Evolutionary conservation across 2,888 invertebrate genomes (phyloP).

Genomic region (Machimus rusticus): DNA sequence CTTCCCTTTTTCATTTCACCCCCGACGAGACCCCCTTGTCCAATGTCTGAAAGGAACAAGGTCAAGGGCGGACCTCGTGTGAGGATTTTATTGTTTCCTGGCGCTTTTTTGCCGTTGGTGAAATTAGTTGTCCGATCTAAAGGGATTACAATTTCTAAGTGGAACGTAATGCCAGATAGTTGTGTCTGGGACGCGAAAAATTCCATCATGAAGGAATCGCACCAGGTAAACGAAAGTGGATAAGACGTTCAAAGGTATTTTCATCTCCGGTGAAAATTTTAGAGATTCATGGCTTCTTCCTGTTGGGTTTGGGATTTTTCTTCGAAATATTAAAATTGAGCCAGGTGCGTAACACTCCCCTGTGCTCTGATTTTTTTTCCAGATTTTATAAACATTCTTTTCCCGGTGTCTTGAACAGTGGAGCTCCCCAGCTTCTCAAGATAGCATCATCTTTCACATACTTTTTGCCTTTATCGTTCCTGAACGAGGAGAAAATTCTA

Average conservation of each 20-base stretch:
- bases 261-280: neutral
- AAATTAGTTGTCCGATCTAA: neutral
- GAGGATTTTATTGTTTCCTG: neutral
- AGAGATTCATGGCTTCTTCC: neutral
- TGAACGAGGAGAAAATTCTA: neutral
- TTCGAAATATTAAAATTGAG: neutral
- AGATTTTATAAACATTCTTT: neutral
- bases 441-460: neutral
- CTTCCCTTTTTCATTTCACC: neutral
- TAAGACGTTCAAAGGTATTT: neutral
- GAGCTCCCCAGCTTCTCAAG: neutral
- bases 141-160: neutral
- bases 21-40: neutral
- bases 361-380: neutral
- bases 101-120: neutral
- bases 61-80: conserved; percentile 1
- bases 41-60: neutral
- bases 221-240: neutral
- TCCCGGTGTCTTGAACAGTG: neutral
- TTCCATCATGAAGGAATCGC: neutral
- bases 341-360: neutral
- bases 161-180: neutral
- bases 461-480: neutral
- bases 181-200: neutral
- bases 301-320: neutral